These are phyloP conservation scores for Macrosiphum euphorbiae DNA, from an alignment of 2,888 invertebrate genomes.

Conservation along the genomic window DNA sequence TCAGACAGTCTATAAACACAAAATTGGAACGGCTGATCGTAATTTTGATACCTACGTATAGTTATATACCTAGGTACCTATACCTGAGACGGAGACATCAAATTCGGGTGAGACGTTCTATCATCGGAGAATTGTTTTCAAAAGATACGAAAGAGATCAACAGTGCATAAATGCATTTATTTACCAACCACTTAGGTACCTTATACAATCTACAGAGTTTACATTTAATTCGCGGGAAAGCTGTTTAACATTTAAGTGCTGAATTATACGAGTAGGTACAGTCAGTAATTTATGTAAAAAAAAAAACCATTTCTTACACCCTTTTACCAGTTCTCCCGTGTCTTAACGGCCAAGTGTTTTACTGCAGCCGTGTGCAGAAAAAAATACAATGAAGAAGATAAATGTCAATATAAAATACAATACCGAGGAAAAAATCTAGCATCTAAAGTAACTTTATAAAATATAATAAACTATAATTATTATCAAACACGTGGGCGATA, in stretches of 20 bases:
- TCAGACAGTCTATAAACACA: no score
- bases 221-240: neutral
- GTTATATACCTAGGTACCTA: no score
- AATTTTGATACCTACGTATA: no score
- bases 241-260: constrained; percentile 17
- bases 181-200: neutral
- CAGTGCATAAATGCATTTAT: neutral
- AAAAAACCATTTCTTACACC: neutral
- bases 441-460: neutral
- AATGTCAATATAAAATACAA: neutral
- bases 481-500: neutral
- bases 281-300: neutral
- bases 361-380: neutral
- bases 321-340: neutral
- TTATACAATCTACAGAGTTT: neutral
- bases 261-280: neutral
- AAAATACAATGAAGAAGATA: neutral
- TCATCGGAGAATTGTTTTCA: neutral
- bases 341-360: neutral
- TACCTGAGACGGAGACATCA: neutral
- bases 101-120: neutral
- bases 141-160: neutral
- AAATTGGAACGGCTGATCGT: no score
- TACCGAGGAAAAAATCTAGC: neutral
- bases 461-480: no score